phyloP scores from a whole-genome alignment of 2,888 invertebrate genomes.

The Xestoiulus laeticollis region DNA sequence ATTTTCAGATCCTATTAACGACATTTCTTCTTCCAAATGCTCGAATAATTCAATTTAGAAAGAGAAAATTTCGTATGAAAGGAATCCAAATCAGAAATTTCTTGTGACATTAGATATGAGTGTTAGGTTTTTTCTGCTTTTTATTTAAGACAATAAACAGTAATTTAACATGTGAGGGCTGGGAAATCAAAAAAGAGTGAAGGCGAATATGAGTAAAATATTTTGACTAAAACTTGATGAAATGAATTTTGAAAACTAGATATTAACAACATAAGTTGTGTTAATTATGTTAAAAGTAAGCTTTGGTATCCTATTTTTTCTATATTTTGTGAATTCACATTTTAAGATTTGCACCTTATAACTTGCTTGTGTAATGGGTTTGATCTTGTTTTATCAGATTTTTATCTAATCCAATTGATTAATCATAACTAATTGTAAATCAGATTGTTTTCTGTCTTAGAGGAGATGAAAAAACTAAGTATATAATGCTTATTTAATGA shows the following conservation, averaged over 20 bases:
- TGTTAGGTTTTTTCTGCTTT: background rate
- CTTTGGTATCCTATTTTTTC: too few species aligned
- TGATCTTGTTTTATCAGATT: background rate
- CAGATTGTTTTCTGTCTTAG: background rate
- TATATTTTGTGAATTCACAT: too few species aligned
- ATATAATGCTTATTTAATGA: background rate
- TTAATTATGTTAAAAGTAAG: too few species aligned
- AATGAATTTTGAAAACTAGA: too few species aligned
- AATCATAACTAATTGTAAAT: background rate
- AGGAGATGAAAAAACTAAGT: background rate
- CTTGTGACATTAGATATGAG: conserved; percentile 20
- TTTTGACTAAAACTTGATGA: too few species aligned
- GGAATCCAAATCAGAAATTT: background rate
- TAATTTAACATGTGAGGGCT: background rate
- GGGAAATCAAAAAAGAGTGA: background rate
- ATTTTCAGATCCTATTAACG: background rate
- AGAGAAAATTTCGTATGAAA: background rate
- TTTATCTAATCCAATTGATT: background rate
- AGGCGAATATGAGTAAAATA: too few species aligned
- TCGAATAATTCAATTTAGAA: background rate
- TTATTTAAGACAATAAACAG: background rate
- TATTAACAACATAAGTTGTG: too few species aligned
- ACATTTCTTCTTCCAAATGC: background rate
- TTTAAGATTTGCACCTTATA: background rate
- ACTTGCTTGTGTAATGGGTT: background rate